Conservation (phyloP, 2,797 vertebrate genomes). For the Loriculus beryllinus region DNA sequence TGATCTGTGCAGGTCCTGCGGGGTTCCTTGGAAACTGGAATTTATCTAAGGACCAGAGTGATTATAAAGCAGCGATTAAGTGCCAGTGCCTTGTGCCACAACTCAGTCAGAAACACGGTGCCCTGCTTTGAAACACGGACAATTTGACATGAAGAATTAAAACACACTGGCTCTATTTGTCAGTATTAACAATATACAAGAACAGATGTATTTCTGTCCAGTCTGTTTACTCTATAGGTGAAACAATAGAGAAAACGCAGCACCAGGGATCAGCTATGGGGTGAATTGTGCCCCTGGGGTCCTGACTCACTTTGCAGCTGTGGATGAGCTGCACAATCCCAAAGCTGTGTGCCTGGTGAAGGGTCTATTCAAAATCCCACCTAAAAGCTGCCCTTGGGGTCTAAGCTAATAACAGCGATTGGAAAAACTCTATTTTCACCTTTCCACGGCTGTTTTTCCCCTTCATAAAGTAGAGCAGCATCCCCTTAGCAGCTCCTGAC, state of each 20-base stretch:
- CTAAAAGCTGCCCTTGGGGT: not conserved
- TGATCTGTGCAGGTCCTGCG: not conserved
- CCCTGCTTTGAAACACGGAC: not conserved
- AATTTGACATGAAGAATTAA: not conserved
- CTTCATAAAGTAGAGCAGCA: not conserved
- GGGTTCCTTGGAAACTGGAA: not conserved
- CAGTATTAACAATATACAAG: not conserved
- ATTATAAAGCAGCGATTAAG: conserved; percentile 19
- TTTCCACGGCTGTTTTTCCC: not conserved
- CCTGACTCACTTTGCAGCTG: not conserved
- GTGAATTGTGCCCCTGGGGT: not conserved
- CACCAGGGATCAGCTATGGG: not conserved
- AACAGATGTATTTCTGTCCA: not conserved
- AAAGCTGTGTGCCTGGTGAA: not conserved
- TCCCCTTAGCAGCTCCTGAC: not conserved
- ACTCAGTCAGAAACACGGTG: not conserved
- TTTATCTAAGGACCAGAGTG: not conserved
- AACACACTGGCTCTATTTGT: not conserved
- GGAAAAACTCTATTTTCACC: not conserved
- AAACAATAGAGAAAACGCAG: not conserved
- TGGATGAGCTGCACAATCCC: not conserved
- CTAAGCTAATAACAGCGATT: not conserved
- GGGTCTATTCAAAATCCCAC: not conserved
- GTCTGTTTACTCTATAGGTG: not conserved
- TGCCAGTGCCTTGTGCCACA: not conserved